Evolutionary conservation across 2,888 invertebrate genomes (phyloP), one percentile per base, ranked within the genome.

Genomic region (Charanyca ferruginea): DNA sequence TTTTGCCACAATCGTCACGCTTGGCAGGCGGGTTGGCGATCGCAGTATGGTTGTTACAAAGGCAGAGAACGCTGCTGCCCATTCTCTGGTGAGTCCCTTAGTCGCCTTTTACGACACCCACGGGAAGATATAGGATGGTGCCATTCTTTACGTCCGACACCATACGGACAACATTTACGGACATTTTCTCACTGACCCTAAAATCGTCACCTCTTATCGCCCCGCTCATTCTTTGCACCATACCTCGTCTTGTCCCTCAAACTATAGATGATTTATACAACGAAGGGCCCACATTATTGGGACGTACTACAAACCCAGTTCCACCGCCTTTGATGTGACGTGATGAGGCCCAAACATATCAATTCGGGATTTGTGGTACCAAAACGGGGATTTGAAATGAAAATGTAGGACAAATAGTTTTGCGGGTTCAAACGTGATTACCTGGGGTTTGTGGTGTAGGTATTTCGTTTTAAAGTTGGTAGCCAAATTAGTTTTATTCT

Each of bases 241-340:
- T 35, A 44, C 61, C 7, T 41, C 47, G 38, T 66, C 72, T 75
- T 84, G 81, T 87, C 87, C 86, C 86, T 83, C 78, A 81, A 83
- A 85, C 76, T 85, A 88, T 87, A 88, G 84, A 91, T 92, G 92
- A 93, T 93, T 92, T 93, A 92, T 93, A 93, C 85, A 89, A 81
- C 73, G 79, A 83, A 89, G 88, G 91, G 88, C 83, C 82, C 78
- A 71, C 85, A 85, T 87, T 92, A 93, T 93, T 90, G 91, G 90
- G 89, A 89, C 87, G 83, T 83, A 90, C 91, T 90, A 91, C 88
- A 91, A 83, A 91, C 91, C 90, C 83, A 89, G 86, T 88, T 87
- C 62, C 53, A 73, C 81, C 87, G 87, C 84, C 91, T 93, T 93
- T 94, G 93, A 93, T 90, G 91, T 91, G 79, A 87, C 89, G 85